Evolutionary conservation across 2,113 vertebrate genomes (phyloP).

Genomic region (Prolemur simus): DNA sequence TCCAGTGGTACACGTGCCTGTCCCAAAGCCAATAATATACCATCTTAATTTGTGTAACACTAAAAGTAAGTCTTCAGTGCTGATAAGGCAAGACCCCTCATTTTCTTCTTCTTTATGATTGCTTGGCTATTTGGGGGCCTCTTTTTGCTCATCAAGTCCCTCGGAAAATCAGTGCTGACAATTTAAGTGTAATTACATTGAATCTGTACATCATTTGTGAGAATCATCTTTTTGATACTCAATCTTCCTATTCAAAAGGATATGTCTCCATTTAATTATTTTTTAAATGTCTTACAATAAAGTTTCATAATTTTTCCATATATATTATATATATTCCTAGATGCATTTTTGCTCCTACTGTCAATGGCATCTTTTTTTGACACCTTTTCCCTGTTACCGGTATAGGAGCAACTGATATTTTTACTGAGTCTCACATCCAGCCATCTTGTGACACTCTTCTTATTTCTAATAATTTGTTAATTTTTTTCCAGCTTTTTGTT

Average conservation of each 20-base stretch:
- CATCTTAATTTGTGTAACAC: neutral
- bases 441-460: neutral
- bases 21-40: neutral
- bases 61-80: neutral
- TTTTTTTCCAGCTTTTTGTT: neutral
- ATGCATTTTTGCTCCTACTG: neutral
- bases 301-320: neutral
- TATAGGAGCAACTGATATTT: neutral
- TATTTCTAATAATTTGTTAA: neutral
- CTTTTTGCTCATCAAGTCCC: neutral
- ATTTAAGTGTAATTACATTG: neutral
- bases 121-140: neutral
- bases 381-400: neutral
- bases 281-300: neutral
- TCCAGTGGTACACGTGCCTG: neutral
- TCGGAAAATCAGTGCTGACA: constrained; percentile 2
- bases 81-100: neutral
- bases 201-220: neutral
- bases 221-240: neutral
- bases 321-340: neutral
- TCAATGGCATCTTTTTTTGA: neutral
- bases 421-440: neutral
- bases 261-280: neutral
- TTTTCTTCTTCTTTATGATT: neutral
- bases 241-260: neutral